phyloP scores from a whole-genome alignment of 2,113 vertebrate genomes.

The Leptosomus discolor region DNA sequence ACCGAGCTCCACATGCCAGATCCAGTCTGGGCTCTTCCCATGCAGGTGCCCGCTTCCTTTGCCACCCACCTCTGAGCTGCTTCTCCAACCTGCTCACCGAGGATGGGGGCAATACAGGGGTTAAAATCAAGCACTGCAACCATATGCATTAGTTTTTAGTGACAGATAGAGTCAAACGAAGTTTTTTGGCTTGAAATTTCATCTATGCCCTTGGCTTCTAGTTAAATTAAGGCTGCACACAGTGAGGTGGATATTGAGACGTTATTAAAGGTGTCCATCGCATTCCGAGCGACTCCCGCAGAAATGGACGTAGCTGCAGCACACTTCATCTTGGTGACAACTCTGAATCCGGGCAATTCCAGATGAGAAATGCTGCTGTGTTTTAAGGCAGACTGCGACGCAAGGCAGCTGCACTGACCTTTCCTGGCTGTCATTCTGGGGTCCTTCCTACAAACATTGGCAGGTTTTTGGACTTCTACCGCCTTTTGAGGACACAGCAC shows the following conservation, averaged over 20 bases:
- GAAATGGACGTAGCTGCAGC: background rate
- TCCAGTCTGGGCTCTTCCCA: background rate
- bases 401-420: background rate
- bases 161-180: background rate
- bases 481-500: background rate
- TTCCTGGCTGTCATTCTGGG: background rate
- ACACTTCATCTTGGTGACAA: background rate
- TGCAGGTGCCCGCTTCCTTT: fast-evolving
- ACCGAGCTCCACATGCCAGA: background rate
- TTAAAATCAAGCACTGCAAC: background rate
- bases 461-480: background rate
- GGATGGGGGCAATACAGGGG: too few relatives aligned
- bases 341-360: background rate
- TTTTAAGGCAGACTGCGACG: fast-evolving
- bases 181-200: background rate
- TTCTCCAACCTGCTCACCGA: background rate
- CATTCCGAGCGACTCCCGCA: background rate
- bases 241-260: background rate
- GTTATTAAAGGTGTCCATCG: background rate
- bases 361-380: background rate
- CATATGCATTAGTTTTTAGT: background rate
- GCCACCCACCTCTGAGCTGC: background rate
- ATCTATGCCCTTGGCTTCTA: background rate
- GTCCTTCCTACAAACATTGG: fast-evolving
- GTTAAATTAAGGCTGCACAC: background rate